phyloP scores from a whole-genome alignment of 1,140 invertebrate species.

The Odontomachus brunneus region DNA sequence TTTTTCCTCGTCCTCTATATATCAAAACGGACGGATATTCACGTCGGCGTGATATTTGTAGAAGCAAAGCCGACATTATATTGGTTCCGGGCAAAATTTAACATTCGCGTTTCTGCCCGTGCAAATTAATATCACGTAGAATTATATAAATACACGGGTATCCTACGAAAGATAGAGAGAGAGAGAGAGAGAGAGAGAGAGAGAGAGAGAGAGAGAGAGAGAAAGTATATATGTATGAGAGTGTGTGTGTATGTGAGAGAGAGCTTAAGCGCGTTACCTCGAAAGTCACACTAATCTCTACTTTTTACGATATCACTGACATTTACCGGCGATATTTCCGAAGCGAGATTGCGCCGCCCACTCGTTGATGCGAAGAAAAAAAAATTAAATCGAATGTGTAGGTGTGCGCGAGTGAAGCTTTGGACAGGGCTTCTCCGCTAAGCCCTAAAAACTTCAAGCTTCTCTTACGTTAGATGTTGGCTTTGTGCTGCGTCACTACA shows the following conservation, averaged over 20 bases:
- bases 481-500: background rate
- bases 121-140: background rate
- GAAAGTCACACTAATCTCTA: conserved; percentile 9
- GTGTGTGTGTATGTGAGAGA: too few species aligned
- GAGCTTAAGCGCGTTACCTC: background rate
- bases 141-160: background rate
- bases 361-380: conserved; percentile 14
- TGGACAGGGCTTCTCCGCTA: background rate
- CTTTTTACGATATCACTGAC: background rate
- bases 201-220: too few species aligned
- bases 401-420: background rate
- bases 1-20: background rate
- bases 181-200: too few species aligned
- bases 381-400: background rate
- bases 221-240: too few species aligned
- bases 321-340: conserved; percentile 1
- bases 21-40: background rate
- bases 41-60: background rate
- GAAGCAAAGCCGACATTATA: background rate
- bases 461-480: background rate
- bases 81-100: background rate
- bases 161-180: background rate
- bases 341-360: background rate
- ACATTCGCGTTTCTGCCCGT: conserved; percentile 10
- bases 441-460: background rate